phyloP scores from a whole-genome alignment of 2,113 vertebrate genomes.

The Nipponia nippon region DNA sequence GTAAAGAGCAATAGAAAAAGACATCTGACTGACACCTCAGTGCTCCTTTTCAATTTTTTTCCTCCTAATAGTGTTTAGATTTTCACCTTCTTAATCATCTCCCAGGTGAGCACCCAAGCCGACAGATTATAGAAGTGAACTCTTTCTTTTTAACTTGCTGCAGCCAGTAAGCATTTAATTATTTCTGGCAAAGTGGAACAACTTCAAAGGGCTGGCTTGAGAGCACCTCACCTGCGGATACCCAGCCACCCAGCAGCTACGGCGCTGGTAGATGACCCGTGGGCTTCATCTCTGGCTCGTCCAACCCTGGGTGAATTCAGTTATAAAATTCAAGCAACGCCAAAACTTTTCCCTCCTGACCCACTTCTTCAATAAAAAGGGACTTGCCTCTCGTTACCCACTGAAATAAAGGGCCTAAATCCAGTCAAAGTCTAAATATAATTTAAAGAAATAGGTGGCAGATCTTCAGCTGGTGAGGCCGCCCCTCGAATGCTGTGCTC shows the following conservation, averaged over 20 bases:
- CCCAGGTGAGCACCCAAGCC: slow-evolving; percentile 42
- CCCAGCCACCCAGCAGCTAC: neutral
- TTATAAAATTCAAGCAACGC: neutral
- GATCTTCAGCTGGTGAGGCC: neutral
- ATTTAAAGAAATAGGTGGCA: neutral
- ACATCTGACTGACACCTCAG: slow-evolving; percentile 29
- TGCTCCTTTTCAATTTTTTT: neutral
- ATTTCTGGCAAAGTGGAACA: neutral
- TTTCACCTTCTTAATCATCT: slow-evolving; percentile 51
- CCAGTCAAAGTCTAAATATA: neutral
- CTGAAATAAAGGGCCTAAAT: neutral
- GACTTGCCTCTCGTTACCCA: neutral
- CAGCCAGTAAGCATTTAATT: slow-evolving; percentile 24
- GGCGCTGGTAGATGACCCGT: rapidly evolving
- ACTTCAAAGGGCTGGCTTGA: neutral
- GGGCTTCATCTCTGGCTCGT: neutral
- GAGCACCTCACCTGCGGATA: neutral
- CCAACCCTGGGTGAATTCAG: neutral
- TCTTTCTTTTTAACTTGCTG: neutral
- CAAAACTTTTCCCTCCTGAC: neutral
- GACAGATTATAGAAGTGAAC: neutral
- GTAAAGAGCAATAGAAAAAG: slow-evolving; percentile 12
- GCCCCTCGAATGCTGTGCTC: too few species aligned
- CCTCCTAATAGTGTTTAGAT: slow-evolving; percentile 34
- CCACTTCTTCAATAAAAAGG: neutral